Conservation (phyloP, 2,113 vertebrate genomes). For the Perognathus longimembris region DNA sequence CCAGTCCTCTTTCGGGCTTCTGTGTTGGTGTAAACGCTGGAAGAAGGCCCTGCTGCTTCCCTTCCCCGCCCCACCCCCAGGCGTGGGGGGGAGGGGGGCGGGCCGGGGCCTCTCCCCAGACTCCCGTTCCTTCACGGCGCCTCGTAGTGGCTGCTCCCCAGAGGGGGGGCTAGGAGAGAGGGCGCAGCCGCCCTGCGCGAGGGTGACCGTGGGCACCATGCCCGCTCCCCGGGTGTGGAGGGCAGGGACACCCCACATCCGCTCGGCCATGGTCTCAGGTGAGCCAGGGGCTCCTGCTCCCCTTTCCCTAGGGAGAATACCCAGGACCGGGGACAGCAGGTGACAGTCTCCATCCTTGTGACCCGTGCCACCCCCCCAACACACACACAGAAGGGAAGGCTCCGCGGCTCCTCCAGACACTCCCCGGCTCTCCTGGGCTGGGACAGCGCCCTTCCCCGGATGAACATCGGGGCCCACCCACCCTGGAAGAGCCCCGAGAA, state of each 20-base stretch:
- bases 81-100: no score
- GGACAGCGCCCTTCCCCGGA: background rate
- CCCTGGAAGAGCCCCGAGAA: background rate
- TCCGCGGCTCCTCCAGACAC: background rate
- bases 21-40: no score
- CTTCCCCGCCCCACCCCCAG: background rate
- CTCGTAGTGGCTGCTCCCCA: background rate
- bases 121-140: background rate
- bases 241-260: background rate
- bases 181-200: no score
- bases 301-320: background rate
- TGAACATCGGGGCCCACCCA: background rate
- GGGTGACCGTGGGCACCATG: no score
- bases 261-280: no score
- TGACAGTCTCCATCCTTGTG: background rate
- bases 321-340: background rate
- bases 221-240: no score
- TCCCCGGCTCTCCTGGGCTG: no score
- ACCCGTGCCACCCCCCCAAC: background rate
- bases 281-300: background rate
- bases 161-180: background rate
- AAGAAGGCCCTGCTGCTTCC: background rate
- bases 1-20: no score
- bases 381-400: background rate
- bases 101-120: no score